Percentiles rank a stretch among this genome's conserved stretches.
Evolutionary conservation across 2,888 invertebrate species (phyloP).

Genomic region (Seira sanloemensis): DNA sequence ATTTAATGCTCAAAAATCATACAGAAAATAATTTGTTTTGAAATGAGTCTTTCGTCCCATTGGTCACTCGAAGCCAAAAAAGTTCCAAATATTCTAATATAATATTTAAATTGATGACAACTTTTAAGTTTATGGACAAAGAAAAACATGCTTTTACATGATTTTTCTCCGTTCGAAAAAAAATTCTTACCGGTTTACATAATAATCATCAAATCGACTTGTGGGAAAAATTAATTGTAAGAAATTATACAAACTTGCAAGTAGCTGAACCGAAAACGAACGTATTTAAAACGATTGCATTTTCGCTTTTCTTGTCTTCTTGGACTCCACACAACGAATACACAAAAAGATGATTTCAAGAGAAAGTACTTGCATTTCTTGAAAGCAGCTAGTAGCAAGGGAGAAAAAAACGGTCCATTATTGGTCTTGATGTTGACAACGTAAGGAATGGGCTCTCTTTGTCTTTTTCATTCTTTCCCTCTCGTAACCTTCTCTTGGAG

Average conservation of each 20-base stretch:
- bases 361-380: conserved; percentile 14
- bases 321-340: neutral
- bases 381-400: neutral
- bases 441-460: conserved; percentile 60
- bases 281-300: neutral
- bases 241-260: neutral
- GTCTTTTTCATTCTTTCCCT: conserved; percentile 60
- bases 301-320: neutral
- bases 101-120: too few relatives aligned
- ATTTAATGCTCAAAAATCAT: conserved; percentile 31
- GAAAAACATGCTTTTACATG: too few relatives aligned
- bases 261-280: neutral
- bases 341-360: conserved; percentile 29
- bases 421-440: conserved; percentile 64
- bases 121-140: too few relatives aligned
- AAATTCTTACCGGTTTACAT: too few relatives aligned
- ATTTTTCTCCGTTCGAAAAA: too few relatives aligned
- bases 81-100: neutral
- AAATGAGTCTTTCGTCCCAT: conserved; percentile 21
- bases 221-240: neutral
- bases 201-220: neutral
- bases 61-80: neutral
- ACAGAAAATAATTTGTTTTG: conserved; percentile 1
- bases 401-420: conserved; percentile 59
- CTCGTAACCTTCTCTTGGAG: conserved; percentile 21